These are phyloP conservation scores for Equus quagga DNA, from an alignment of 2,113 vertebrate species.

Conservation along the genomic window DNA sequence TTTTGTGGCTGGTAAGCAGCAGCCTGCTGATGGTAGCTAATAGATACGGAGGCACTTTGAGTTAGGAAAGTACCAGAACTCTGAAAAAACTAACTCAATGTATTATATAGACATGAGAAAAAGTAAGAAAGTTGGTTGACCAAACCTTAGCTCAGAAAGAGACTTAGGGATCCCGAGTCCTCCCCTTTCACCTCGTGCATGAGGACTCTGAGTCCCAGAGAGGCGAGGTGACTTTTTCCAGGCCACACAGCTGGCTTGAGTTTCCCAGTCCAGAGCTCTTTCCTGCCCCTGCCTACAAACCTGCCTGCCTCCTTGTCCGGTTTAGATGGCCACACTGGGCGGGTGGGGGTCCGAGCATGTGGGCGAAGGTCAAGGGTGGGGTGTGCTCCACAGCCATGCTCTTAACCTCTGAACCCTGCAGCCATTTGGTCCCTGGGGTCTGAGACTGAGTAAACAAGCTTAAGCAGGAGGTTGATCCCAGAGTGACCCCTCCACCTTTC, in stretches of 20 bases:
- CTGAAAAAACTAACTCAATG: not conserved
- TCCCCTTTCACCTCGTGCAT: not conserved
- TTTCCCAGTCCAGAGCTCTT: not conserved
- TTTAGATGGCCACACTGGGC: not conserved
- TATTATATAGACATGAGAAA: not conserved
- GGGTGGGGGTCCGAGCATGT: not conserved
- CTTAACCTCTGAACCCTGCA: not conserved
- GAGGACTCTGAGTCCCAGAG: not conserved
- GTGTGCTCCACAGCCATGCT: not conserved
- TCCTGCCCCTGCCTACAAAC: accelerated
- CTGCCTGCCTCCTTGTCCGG: not conserved
- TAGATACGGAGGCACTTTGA: not conserved
- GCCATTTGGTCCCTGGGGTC: not conserved
- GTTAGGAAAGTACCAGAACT: not conserved
- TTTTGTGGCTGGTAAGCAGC: not conserved
- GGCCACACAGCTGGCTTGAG: not conserved
- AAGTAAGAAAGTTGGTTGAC: not conserved
- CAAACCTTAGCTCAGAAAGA: not conserved
- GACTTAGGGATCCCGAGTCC: not conserved
- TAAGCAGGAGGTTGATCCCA: not conserved
- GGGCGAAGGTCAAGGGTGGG: not conserved
- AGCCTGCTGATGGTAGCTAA: not conserved
- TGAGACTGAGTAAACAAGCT: not conserved
- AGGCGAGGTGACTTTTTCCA: not conserved
- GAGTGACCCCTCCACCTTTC: not conserved